Base-by-base conservation (phyloP, 2,797 vertebrate species). In the Adrianichthys oophorus region DNA sequence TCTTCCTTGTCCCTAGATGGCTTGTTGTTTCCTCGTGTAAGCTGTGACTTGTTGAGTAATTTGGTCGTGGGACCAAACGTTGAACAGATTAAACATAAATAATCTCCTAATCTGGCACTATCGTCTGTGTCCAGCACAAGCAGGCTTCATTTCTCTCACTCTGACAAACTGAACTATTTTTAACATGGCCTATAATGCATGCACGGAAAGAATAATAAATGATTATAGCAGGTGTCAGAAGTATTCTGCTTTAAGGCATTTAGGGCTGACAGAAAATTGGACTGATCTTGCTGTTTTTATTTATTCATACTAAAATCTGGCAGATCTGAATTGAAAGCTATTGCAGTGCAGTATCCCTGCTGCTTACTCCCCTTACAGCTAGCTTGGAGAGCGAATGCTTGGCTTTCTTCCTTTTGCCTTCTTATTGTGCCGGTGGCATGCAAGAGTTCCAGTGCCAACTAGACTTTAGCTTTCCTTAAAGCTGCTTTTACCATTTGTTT, bases 21-120 rank as follows among this genome's bases (percentile, higher is more conserved):
- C 56, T 43, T 41, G 13, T 76, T 72, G 70, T 84, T 82, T 77
- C 68, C 74, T 68, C 70, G 76, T 80, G 70, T 79, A 71, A 87
- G 76, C 84, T 84, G 68, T 83, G 77, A 79, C 78, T 61, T 79
- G 82, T 81, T 79, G 70, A 80, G 74, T 83, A 70, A 85, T 83
- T 82, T 80, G 57, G 68, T 78, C 53, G 59, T 46, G 58, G 70
- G 68, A 69, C 56, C 59, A 68, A 55, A 59, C 71, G 68, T 75
- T 17, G 48, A 83, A 51, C 74, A 74, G 80, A 63, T 90, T 86
- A 85, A 77, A 72, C 77, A 76, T 59, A 73, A 56, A 62, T 87
- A 87, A 89, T 85, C 85, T 84, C 62, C 66, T 87, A 75, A 83
- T 85, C 82, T 87, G 83, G 83, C 73, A 61, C 63, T 5, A 15